These are phyloP conservation scores for Lethrus apterus DNA, from an alignment of 1,140 invertebrate species.

Conservation along the genomic window DNA sequence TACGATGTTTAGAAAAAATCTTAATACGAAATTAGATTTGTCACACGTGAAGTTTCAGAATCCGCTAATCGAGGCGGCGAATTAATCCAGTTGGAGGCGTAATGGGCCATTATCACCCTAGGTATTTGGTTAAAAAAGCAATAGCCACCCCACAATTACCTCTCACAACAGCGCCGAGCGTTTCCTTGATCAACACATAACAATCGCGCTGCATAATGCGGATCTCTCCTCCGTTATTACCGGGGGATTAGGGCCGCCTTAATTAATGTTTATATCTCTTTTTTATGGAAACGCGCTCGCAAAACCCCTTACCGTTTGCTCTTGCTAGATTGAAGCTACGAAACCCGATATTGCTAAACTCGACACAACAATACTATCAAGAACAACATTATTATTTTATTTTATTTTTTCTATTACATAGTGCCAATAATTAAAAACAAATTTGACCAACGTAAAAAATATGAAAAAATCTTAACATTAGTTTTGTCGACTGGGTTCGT, in stretches of 20 bases:
- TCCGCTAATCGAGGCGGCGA: slow-evolving; percentile 17
- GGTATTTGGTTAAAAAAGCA: slow-evolving; percentile 42
- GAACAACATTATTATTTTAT: no score
- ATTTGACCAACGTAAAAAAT: no score
- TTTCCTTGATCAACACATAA: slow-evolving; percentile 40
- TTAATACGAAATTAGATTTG: background rate
- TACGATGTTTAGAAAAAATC: slow-evolving; percentile 8
- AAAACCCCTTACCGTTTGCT: no score
- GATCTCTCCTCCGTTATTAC: slow-evolving; percentile 23
- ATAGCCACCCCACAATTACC: slow-evolving; percentile 39
- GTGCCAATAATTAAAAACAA: no score
- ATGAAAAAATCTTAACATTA: no score
- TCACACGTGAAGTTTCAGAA: slow-evolving; percentile 9
- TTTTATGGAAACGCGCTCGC: slow-evolving; percentile 11
- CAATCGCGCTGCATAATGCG: slow-evolving; percentile 30
- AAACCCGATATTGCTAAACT: no score
- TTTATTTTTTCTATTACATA: no score
- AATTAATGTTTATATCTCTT: slow-evolving; percentile 21
- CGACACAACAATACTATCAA: no score
- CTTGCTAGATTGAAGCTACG: background rate
- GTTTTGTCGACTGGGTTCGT: no score
- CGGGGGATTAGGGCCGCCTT: slow-evolving; percentile 17
- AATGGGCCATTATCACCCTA: slow-evolving; percentile 37
- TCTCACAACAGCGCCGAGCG: slow-evolving; percentile 27
- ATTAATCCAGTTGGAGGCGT: slow-evolving; percentile 39